Evolutionary conservation across 2,797 vertebrate species (phyloP), one percentile per base, ranked within the genome.

Genomic region (Tolypeutes matacus): DNA sequence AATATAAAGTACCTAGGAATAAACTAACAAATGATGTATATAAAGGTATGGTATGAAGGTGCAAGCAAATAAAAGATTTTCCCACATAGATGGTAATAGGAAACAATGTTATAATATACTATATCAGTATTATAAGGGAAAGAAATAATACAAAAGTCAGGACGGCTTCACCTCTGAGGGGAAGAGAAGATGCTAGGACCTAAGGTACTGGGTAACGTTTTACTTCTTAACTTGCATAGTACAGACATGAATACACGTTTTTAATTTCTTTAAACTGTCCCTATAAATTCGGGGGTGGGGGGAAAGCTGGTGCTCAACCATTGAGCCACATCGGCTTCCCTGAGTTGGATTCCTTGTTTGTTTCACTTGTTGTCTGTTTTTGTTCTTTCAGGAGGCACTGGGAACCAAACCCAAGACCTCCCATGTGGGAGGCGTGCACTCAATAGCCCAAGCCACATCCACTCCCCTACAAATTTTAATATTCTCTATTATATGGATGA

Each of bases 1-100:
- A 93, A 94, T 70, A 58, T 11, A 72, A 70, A 91, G 23, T 64
- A 88, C 11, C 36, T 77, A 86, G 2, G 27, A 83, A 83, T 94
- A 77, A 65, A 89, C 60, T 88, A 72, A 76, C 3, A 83, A 76
- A 83, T 70, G 13, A 83, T 51, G 31, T 51, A 42, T 58, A 49
- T 34, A 89, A 96, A 86, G 46, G 46, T 42, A 78, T 7, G 51
- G 25, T 58, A 65, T 29, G 29, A 82, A 69, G 25, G n/a, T 85
- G 27, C 58, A 69, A 82, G 64, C 53, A 78, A 67, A 34, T 25
- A 25, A 77, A 87, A 23, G 27, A 76, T 83, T 82, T 96, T 60
- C 85, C 34, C 56, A 56, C 60, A 83, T 23, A 80, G 51, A 56
- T 36, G n/a, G 36, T 62, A 89, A 70, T 6, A 82, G 18, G 14